Evolutionary conservation across 2,888 invertebrate genomes (phyloP), one percentile per base, ranked within the genome.

Genomic region (Acholoe squamosa): DNA sequence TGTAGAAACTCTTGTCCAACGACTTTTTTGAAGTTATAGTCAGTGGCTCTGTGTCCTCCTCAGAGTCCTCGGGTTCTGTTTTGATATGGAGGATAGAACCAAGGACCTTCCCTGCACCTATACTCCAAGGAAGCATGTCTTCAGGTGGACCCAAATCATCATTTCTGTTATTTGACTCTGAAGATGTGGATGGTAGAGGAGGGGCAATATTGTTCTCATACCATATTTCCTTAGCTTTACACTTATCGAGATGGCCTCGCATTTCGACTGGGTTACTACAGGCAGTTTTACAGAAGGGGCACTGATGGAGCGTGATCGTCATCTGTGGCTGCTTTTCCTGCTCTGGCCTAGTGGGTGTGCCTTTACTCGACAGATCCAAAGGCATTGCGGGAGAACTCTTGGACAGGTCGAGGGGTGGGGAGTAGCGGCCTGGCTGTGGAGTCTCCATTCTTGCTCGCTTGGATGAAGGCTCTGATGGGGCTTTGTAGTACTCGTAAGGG

Each of bases 391-490:
- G 31, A 19, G 86, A 54, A 28, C 31, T 86, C 25, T 54, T 80
- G 56, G 86, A 86, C 22, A 86, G 86, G 25, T 86, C 86, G 10
- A 86, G 86, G 12, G 86, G 86, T 10, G n/a, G 52, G 28, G 31
- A 25, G 28, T 71, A 25, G 3, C 34, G 12, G 14, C 22, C 19
- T 10, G 80, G 33, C 80, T 16, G 43, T 16, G 80, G 80, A 10
- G 80, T 43, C 22, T n/a, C 16, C 34, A 43, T 33, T 0, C 80
- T 0, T 16, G 80, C 19, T 3, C 43, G 80, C 34, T 80, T 80
- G 33, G 34, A 16, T 33, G 80, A 34, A 0, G 80, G 80, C 19
- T 19, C 80, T 34, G 80, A 22, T 33, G 80, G 80, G 0, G 80
- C 28, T 22, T n/a, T 80, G 80, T 22, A 25, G 43, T 80, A 80